Evolutionary conservation across 1,140 invertebrate genomes (phyloP).

Genomic region (Euschistus heros): DNA sequence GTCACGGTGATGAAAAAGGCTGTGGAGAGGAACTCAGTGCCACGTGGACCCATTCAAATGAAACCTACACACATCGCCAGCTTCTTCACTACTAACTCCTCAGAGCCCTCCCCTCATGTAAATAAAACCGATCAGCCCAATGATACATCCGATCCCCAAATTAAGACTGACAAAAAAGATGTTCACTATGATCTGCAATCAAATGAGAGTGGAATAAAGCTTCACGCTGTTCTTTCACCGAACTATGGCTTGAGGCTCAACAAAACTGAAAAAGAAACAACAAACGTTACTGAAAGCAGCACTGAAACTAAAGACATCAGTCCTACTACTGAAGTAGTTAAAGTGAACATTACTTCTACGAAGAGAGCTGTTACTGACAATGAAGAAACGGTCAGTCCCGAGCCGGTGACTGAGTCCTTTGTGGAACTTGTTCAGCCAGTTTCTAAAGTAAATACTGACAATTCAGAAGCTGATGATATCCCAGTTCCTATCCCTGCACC

Average conservation of each 20-base stretch:
- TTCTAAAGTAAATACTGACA: not conserved
- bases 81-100: conserved; percentile 14
- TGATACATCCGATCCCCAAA: not conserved
- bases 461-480: not conserved
- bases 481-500: conserved; percentile 7
- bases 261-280: conserved; percentile 12
- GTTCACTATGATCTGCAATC: conserved; percentile 19
- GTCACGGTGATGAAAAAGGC: conserved; percentile 24
- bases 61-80: not conserved
- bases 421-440: not conserved
- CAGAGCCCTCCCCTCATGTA: not conserved
- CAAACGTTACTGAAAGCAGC: not conserved
- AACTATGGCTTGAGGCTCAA: conserved; percentile 22
- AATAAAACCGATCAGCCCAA: not conserved
- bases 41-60: conserved; percentile 15
- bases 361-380: not conserved
- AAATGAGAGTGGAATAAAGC: conserved; percentile 20
- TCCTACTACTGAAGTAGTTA: not conserved
- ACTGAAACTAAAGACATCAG: not conserved
- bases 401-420: not conserved
- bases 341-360: not conserved
- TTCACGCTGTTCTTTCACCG: conserved; percentile 14
- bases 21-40: conserved; percentile 24
- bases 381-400: not conserved
- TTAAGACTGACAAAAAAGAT: conserved; percentile 19